These are phyloP conservation scores for Sinohyriopsis cumingii DNA, from an alignment of 2,888 invertebrate genomes.

Conservation along the genomic window DNA sequence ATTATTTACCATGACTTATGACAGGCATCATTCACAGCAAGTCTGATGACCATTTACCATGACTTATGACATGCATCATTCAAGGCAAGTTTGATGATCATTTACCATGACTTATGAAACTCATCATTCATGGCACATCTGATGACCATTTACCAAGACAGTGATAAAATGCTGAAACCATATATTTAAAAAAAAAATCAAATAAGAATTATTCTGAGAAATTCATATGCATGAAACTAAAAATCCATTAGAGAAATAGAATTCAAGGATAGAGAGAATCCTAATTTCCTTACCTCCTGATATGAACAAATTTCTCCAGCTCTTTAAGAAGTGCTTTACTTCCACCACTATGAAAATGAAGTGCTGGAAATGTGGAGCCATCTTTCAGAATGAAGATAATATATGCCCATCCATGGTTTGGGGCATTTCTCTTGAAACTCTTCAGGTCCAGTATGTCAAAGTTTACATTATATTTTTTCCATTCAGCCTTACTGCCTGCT, in stretches of 20 bases:
- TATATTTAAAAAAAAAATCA: too few species aligned
- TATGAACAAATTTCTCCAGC: conserved; percentile 74
- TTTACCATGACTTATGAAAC: too few species aligned
- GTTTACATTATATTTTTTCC: conserved; percentile 65
- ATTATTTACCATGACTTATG: too few species aligned
- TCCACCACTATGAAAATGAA: conserved; percentile 91
- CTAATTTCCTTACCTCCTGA: conserved; percentile 75
- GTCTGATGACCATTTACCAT: too few species aligned
- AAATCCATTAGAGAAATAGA: background rate
- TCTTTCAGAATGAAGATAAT: conserved; percentile 80
- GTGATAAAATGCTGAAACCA: too few species aligned
- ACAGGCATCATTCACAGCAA: too few species aligned
- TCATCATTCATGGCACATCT: too few species aligned
- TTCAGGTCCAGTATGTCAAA: conserved; percentile 79
- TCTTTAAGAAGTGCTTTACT: conserved; percentile 81
- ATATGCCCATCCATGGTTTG: conserved; percentile 68
- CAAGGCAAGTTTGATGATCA: too few species aligned
- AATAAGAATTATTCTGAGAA: background rate
- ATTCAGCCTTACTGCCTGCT: conserved; percentile 34
- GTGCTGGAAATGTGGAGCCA: conserved; percentile 83
- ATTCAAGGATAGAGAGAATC: too few species aligned
- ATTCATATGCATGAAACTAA: background rate
- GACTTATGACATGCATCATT: too few species aligned
- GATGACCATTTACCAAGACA: too few species aligned
- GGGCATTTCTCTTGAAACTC: conserved; percentile 75